Evolutionary conservation across 2,888 invertebrate genomes (phyloP).

Genomic region (Nomada fabriciana): DNA sequence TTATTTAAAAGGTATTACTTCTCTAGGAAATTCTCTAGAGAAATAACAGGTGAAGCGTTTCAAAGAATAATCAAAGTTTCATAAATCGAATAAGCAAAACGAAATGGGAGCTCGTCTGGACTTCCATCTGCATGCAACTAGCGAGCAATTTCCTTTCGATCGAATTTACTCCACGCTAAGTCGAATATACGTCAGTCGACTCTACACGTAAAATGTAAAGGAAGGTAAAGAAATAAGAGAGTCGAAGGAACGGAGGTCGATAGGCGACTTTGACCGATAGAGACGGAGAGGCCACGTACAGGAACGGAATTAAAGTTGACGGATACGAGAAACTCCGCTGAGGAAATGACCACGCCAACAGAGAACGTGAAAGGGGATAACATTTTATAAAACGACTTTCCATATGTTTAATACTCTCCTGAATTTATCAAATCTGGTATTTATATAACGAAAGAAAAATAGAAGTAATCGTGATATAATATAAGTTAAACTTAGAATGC

Average conservation of each 20-base stretch:
- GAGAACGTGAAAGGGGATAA: neutral
- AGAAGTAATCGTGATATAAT: too few species aligned
- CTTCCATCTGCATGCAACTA: constrained; percentile 37
- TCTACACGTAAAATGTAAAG: constrained; percentile 30
- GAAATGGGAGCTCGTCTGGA: constrained; percentile 24
- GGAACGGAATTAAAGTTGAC: constrained; percentile 29
- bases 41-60: too few species aligned
- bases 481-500: too few species aligned
- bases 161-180: constrained; percentile 65
- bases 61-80: constrained; percentile 9
- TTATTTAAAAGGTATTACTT: too few species aligned
- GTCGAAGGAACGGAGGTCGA: constrained; percentile 28
- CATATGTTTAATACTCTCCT: too few species aligned
- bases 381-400: too few species aligned
- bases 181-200: constrained; percentile 50
- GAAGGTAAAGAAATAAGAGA: constrained; percentile 38
- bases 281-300: constrained; percentile 30
- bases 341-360: constrained; percentile 35
- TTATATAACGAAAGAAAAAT: too few species aligned
- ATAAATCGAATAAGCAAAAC: constrained; percentile 24
- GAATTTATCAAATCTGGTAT: too few species aligned
- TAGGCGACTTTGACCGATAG: constrained; percentile 50
- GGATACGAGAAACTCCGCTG: constrained; percentile 28
- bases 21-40: too few species aligned
- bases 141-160: constrained; percentile 63